A percentile compares a stretch with the other conserved stretches of the same genome.
phyloP scores from a whole-genome alignment of 35 echinoderm and acorn worm species.

The Amphiura filiformis region DNA sequence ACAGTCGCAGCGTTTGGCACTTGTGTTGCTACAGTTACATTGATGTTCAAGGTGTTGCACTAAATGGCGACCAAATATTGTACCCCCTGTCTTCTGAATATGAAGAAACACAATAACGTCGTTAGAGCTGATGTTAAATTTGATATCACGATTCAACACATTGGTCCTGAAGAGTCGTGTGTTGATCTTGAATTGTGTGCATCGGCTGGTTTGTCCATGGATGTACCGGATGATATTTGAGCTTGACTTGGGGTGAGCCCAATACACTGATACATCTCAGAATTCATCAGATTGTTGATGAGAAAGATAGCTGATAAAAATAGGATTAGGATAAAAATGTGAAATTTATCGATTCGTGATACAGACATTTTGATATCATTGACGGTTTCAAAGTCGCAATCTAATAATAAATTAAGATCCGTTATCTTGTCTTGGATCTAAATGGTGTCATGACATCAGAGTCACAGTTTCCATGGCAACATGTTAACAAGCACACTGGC shows the following conservation, averaged over 20 bases:
- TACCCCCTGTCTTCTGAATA: slow-evolving; percentile 92
- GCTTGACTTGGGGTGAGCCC: background rate
- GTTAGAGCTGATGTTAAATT: slow-evolving; percentile 57
- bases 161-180: background rate
- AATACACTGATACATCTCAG: background rate
- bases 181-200: no score
- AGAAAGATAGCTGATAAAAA: background rate
- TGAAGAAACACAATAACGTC: slow-evolving; percentile 88
- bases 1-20: slow-evolving; percentile 62
- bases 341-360: background rate
- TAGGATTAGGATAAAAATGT: background rate
- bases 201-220: no score
- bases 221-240: background rate
- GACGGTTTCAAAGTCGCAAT: background rate
- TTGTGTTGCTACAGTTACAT: slow-evolving; percentile 55
- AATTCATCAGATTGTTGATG: background rate
- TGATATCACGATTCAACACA: background rate
- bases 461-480: no score
- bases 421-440: no score
- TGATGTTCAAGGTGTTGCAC: slow-evolving; percentile 56
- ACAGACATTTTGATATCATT: background rate
- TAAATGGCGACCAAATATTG: slow-evolving; percentile 70
- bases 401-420: no score
- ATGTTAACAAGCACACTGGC: no score
- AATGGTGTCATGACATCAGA: no score